Evolutionary conservation across 2,888 invertebrate genomes (phyloP), one percentile per base, ranked within the genome.

Genomic region (Tetragnatha montana): DNA sequence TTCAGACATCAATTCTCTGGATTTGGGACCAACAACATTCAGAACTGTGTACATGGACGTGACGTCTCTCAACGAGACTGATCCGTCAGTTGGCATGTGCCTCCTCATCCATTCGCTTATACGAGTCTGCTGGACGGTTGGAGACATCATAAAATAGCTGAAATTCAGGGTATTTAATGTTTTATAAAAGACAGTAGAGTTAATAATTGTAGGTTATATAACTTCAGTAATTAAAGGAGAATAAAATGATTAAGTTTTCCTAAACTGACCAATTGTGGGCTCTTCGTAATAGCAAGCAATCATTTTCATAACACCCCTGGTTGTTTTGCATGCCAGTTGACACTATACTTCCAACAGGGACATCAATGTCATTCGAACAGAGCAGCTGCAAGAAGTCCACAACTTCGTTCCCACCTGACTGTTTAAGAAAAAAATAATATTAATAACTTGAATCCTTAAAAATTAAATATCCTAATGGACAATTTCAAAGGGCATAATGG

Each of bases 301-400:
- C 99, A 93, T 99, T 99, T 94, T 99, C 99, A 93, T 99, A 99
- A 19, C 99, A 99, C 0, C 99, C 99, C 12, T 95, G 95, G 91
- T 95, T 95, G 94, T 99, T 99, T 94, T 99, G 98, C 98, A 99
- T 98, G 91, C 99, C 96, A 0, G 98, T 98, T 93, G 99, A 98
- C 91, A 98, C 97, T 91, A 99, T 97, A 92, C 96, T 96, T 22
- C 98, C 99, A 4, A 98, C 95, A 0, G 98, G 97, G 1, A 98
- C 97, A 93, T 99, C 98, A 8, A 99, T 97, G 93, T 99, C 96
- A 93, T 99, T 99, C 2, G 98, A 98, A 93, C 99, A 99, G 49
- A 99, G 94, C 93, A 96, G 97, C 94, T 99, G 99, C n/a, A 99
- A 95, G 81, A 96, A 95, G 85, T 97, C 96, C 0, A 98, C 97